These are phyloP conservation scores for Phymatocera aterrima DNA, from an alignment of 2,888 invertebrate genomes.

Conservation along the genomic window DNA sequence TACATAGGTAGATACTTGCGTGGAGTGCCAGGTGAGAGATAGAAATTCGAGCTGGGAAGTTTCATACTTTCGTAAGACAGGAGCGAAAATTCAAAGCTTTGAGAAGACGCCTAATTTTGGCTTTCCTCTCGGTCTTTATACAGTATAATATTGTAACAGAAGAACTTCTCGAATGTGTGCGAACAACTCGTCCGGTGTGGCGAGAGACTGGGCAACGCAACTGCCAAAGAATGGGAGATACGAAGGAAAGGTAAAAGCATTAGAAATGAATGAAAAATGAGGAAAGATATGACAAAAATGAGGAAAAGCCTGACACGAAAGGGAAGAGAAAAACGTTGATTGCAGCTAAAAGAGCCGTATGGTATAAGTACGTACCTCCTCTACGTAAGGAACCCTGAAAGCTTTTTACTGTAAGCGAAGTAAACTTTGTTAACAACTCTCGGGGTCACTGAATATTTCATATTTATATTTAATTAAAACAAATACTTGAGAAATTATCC, in stretches of 20 bases:
- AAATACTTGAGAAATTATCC: constrained; percentile 50
- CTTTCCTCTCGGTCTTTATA: too few relatives aligned
- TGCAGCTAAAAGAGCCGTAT: constrained; percentile 24
- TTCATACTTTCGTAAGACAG: too few relatives aligned
- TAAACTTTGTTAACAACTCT: constrained; percentile 67
- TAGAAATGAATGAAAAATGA: not conserved
- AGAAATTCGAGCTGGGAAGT: too few relatives aligned
- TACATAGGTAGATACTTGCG: too few relatives aligned
- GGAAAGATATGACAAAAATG: not conserved
- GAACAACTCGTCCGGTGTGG: too few relatives aligned
- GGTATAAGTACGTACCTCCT: too few relatives aligned
- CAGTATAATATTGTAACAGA: too few relatives aligned
- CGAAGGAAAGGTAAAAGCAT: not conserved
- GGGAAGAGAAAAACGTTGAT: constrained; percentile 20
- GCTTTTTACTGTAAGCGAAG: constrained; percentile 65
- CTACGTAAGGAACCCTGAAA: constrained; percentile 61
- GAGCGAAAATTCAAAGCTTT: too few relatives aligned
- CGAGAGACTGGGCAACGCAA: not conserved
- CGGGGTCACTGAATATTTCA: constrained; percentile 45
- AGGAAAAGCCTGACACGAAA: not conserved
- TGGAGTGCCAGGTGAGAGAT: too few relatives aligned
- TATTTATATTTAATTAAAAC: constrained; percentile 51
- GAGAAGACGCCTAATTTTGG: too few relatives aligned
- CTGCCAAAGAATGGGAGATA: not conserved
- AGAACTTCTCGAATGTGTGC: too few relatives aligned